phyloP scores from a whole-genome alignment of 1,140 invertebrate species.

The Nephila pilipes region DNA sequence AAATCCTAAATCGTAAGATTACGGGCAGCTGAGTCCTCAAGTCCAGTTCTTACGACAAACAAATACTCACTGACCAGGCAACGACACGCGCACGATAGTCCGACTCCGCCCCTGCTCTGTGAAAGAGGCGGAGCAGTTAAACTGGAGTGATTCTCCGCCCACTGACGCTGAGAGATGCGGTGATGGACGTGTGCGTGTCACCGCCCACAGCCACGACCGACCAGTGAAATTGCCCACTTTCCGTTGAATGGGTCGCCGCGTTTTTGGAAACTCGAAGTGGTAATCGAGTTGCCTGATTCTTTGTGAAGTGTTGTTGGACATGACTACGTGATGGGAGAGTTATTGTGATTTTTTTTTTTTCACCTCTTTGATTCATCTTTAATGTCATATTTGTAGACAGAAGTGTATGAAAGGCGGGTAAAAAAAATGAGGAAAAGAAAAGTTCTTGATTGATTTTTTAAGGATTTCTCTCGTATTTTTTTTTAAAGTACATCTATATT shows the following conservation, averaged over 20 bases:
- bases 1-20: slow-evolving; percentile 58
- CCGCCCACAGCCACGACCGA: neutral
- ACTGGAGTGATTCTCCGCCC: slow-evolving; percentile 52
- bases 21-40: slow-evolving; percentile 22
- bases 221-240: slow-evolving; percentile 35
- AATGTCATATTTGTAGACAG: slow-evolving; percentile 10
- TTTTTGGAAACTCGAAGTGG: slow-evolving; percentile 30
- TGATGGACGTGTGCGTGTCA: slow-evolving; percentile 28
- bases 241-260: slow-evolving; percentile 41
- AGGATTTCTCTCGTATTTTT: neutral
- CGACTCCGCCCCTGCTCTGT: slow-evolving; percentile 29
- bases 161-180: neutral
- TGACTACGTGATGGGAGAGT: slow-evolving; percentile 54
- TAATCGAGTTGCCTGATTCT: slow-evolving; percentile 44
- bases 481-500: neutral
- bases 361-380: neutral
- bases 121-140: neutral
- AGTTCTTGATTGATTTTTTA: no score
- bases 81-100: slow-evolving; percentile 62
- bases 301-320: slow-evolving; percentile 66
- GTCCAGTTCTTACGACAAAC: slow-evolving; percentile 71
- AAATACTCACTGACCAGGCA: slow-evolving; percentile 71
- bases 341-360: neutral
- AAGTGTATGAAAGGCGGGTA: neutral
- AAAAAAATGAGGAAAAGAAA: neutral